Conservation (phyloP, 2,888 invertebrate genomes). For the Limnephilus lunatus region DNA sequence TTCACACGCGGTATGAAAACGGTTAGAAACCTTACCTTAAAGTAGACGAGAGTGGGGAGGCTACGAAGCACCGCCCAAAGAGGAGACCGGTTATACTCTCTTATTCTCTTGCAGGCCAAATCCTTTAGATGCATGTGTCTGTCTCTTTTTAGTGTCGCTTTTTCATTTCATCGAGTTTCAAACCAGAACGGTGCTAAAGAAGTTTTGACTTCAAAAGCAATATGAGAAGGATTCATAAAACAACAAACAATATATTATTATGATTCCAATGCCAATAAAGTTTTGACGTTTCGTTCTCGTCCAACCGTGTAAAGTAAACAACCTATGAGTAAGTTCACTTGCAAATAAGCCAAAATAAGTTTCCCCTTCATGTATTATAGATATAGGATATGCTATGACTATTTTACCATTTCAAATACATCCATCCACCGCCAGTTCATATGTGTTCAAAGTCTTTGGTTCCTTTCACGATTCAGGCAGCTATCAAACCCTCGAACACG, state of each 20-base stretch:
- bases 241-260: neutral
- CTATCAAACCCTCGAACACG: neutral
- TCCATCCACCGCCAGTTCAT: neutral
- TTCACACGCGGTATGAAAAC: too few species aligned
- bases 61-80: too few species aligned
- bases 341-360: slow-evolving; percentile 30
- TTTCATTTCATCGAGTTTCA: too few species aligned
- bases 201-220: too few species aligned
- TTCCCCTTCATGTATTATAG: slow-evolving; percentile 5
- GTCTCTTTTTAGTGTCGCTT: too few species aligned
- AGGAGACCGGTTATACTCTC: too few species aligned
- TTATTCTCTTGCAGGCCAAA: too few species aligned
- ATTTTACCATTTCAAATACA: slow-evolving; percentile 39
- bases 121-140: too few species aligned
- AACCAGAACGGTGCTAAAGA: too few species aligned
- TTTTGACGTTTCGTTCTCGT: neutral
- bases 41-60: too few species aligned
- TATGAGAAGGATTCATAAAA: neutral
- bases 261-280: neutral
- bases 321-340: neutral
- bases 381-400: neutral
- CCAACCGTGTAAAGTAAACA: neutral
- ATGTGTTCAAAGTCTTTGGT: slow-evolving; percentile 39
- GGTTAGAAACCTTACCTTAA: too few species aligned
- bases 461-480: slow-evolving; percentile 17